A percentile compares a stretch with the other conserved stretches of the same genome.
Evolutionary conservation across 2,113 vertebrate species (phyloP).

Genomic region (Colossoma macropomum): DNA sequence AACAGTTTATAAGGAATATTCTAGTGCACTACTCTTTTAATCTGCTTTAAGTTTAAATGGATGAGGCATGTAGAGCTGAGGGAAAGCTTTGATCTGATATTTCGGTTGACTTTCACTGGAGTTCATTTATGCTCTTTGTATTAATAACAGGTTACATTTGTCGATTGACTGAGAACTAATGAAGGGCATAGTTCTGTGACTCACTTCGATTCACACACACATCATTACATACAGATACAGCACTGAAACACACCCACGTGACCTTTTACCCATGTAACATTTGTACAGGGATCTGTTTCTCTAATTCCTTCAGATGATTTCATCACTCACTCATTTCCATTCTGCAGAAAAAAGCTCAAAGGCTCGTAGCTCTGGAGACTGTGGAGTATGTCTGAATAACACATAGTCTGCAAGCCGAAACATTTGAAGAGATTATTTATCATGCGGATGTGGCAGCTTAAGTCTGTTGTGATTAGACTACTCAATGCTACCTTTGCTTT

Average conservation of each 20-base stretch:
- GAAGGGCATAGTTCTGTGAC: background rate
- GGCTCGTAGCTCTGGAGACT: background rate
- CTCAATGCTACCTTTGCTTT: background rate
- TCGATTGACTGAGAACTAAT: background rate
- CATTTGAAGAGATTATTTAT: background rate
- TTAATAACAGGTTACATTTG: background rate
- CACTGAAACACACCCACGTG: background rate
- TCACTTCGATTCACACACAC: background rate
- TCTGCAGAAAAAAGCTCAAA: background rate
- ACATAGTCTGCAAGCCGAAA: background rate
- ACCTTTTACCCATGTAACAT: constrained; percentile 16
- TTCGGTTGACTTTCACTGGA: background rate
- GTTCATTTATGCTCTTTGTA: background rate
- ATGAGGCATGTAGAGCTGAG: background rate
- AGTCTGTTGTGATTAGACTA: background rate
- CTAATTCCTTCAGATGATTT: constrained; percentile 2
- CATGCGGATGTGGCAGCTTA: background rate
- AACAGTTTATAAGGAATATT: too few relatives aligned
- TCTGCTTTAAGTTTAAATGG: background rate
- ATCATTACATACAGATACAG: background rate
- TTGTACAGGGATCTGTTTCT: background rate
- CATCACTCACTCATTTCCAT: constrained; percentile 2
- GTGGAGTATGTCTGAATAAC: background rate
- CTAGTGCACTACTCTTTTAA: too few relatives aligned
- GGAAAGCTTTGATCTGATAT: background rate